Evolutionary conservation across 1,140 invertebrate genomes (phyloP), one percentile per base, ranked within the genome.

Genomic region (Liolophura sinensis): DNA sequence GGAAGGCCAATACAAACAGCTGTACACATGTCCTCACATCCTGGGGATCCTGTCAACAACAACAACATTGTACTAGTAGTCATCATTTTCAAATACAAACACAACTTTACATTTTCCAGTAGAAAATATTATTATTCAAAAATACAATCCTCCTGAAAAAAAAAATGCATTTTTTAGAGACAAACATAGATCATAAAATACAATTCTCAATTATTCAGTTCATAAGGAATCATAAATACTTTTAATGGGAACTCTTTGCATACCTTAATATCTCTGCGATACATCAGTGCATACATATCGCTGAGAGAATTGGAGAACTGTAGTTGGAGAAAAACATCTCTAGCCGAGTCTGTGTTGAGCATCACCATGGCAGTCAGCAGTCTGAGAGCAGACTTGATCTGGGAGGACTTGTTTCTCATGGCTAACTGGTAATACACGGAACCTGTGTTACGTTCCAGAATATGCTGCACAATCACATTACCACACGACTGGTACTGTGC

Each of bases 1-100:
- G 78, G 79, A 92, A 92, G 5, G 91, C 87, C 51, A 91, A 86
- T 24, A 92, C 83, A 78, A 93, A 92, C 75, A 91, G 88, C 61
- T 93, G 89, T 74, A 89, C 92, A 70, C 88, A 87, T 51, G 88
- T 90, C 56, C 92, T 84, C 0, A 92, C 89, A 75, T 88, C 90
- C 60, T 88, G 85, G 31, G 86, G 83, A 65, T 88, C 88, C 64
- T 81, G 31, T 40, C 31, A 40, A 40, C 31, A 40, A n/a, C 47
- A 65, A 31, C 40, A 65, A 54, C 51, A 40, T 40, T 3, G 9
- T 40, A 9, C 31, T 40, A 9, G 3, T 40, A 40, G 9, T 40
- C 31, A 40, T 40, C 31, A 40, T 9, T 40, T 9, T 40, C n/a
- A 9, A 40, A 40, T 40, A 40, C 31, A 40, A 40, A 40, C 3